Conservation (phyloP, 2,888 invertebrate genomes). For the Sialis lutaria region DNA sequence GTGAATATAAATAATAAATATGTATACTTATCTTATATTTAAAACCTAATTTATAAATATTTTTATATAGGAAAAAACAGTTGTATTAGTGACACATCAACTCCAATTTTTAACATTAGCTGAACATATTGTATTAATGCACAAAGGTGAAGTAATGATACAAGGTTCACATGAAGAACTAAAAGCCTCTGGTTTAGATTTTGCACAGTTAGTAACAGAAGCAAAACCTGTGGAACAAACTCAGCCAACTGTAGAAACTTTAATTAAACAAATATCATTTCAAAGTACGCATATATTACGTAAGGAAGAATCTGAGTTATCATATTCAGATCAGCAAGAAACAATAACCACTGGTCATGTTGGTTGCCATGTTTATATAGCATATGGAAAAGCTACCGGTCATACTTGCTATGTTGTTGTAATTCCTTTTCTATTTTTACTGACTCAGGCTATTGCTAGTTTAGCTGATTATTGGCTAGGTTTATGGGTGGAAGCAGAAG, state of each 20-base stretch:
- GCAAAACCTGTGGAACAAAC: constrained; percentile 15
- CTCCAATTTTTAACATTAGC: constrained; percentile 31
- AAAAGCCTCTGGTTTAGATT: constrained; percentile 30
- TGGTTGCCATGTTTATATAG: constrained; percentile 27
- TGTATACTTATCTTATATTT: too few relatives aligned
- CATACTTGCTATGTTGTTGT: constrained; percentile 29
- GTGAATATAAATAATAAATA: neutral
- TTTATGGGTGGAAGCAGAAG: constrained; percentile 10
- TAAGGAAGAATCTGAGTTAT: neutral
- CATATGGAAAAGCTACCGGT: constrained; percentile 40
- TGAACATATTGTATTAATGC: constrained; percentile 22
- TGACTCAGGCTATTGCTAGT: constrained; percentile 28
- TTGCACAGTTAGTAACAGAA: constrained; percentile 25
- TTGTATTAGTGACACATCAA: constrained; percentile 54
- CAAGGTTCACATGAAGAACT: constrained; percentile 29
- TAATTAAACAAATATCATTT: neutral
- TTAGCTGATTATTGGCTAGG: constrained; percentile 22
- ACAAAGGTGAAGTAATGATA: constrained; percentile 28
- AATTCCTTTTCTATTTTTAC: constrained; percentile 30
- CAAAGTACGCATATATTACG: neutral
- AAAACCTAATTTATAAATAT: too few relatives aligned
- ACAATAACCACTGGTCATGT: constrained; percentile 33
- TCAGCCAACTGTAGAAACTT: neutral
- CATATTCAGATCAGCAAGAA: constrained; percentile 28
- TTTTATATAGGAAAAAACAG: constrained; percentile 29